phyloP scores from a whole-genome alignment of 1,140 invertebrate species.

The Oedothorax gibbosus region DNA sequence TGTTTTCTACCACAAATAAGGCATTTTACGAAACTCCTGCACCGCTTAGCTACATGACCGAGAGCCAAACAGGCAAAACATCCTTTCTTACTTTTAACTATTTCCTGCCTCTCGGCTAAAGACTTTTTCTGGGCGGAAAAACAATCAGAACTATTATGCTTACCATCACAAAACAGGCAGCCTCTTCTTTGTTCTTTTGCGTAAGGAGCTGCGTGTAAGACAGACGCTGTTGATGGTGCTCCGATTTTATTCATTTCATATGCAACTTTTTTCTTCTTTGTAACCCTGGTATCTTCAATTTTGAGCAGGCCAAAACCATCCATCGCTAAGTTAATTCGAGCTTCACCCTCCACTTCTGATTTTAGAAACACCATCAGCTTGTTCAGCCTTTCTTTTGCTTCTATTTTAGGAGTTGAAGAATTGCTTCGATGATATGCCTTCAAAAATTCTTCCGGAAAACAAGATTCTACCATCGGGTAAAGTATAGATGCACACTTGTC shows the following conservation, averaged over 20 bases:
- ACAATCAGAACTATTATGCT: not conserved
- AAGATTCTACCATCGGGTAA: constrained; percentile 22
- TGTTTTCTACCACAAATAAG: constrained; percentile 2
- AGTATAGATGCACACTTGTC: constrained; percentile 37
- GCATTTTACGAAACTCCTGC: not conserved
- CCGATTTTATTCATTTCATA: not conserved
- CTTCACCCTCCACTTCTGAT: constrained; percentile 10
- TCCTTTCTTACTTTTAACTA: not conserved
- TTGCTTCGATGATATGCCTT: constrained; percentile 14
- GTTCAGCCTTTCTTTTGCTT: not conserved
- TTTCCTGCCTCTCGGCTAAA: not conserved
- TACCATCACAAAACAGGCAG: not conserved
- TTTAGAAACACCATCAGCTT: constrained; percentile 24
- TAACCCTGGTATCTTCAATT: not conserved
- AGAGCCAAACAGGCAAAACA: constrained; percentile 1
- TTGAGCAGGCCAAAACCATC: constrained; percentile 1
- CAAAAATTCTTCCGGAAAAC: constrained; percentile 12
- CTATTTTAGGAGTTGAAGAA: not conserved
- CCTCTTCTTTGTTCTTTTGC: not conserved
- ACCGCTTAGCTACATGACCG: not conserved
- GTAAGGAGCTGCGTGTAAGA: no score
- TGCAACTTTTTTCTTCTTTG: not conserved
- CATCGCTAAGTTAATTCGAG: not conserved
- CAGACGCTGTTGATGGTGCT: not conserved
- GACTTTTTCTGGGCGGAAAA: not conserved